Evolutionary conservation across 2,113 vertebrate genomes (phyloP).

Genomic region (Casuarius casuarius): DNA sequence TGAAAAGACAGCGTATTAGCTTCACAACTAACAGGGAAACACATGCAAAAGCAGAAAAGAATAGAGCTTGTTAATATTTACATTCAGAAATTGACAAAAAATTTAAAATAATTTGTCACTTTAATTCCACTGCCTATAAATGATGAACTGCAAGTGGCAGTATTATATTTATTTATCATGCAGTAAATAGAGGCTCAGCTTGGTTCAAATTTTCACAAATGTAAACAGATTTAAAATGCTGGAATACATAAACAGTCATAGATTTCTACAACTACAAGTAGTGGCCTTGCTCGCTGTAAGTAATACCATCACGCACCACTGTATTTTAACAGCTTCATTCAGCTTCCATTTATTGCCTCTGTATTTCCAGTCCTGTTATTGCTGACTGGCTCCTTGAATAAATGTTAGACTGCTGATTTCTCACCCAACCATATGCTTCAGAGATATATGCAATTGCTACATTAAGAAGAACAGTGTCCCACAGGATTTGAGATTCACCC

Average conservation of each 20-base stretch:
- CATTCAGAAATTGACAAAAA: not conserved
- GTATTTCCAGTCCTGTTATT: accelerated
- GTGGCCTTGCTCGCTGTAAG: not conserved
- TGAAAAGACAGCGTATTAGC: not conserved
- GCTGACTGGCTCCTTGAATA: accelerated
- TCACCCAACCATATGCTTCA: not conserved
- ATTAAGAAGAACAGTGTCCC: slow-evolving; percentile 5
- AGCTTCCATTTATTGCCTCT: not conserved
- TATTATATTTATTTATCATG: not conserved
- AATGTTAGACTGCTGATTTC: not conserved
- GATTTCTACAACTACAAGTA: accelerated
- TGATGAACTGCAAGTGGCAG: not conserved
- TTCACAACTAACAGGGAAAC: not conserved
- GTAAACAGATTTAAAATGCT: not conserved
- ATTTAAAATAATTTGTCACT: not conserved
- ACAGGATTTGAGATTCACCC: not conserved
- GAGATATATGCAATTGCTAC: not conserved
- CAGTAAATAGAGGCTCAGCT: not conserved
- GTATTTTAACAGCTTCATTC: not conserved
- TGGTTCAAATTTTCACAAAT: not conserved
- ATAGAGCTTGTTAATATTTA: not conserved
- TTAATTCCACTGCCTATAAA: not conserved
- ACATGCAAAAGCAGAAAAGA: not conserved
- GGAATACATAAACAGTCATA: not conserved
- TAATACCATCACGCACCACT: accelerated